Conservation (phyloP, 1,140 invertebrate genomes). For the Ceratosolen fusciceps region DNA sequence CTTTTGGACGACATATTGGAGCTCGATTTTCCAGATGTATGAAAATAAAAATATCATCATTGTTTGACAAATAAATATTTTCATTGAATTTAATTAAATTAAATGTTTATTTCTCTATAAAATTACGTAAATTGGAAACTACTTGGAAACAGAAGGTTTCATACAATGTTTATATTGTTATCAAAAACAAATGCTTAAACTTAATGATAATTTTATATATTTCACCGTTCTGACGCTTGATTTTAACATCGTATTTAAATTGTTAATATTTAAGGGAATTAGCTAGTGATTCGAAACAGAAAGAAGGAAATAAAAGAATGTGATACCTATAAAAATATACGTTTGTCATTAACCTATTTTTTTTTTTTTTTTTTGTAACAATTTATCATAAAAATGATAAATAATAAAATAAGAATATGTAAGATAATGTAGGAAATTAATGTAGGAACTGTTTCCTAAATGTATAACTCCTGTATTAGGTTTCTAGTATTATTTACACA, state of each 20-base stretch:
- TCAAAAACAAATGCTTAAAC: slow-evolving; percentile 4
- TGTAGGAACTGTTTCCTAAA: slow-evolving; percentile 4
- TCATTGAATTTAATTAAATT: too few species aligned
- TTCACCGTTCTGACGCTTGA: slow-evolving; percentile 17
- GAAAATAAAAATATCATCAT: not conserved
- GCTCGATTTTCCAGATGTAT: not conserved
- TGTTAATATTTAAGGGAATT: slow-evolving; percentile 27
- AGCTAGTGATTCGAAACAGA: slow-evolving; percentile 17
- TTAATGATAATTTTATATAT: slow-evolving; percentile 21
- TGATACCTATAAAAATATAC: slow-evolving; percentile 44
- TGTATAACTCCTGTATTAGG: slow-evolving; percentile 28
- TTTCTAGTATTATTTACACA: slow-evolving; percentile 19
- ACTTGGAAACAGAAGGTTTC: not conserved
- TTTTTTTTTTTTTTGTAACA: slow-evolving; percentile 5
- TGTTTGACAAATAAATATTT: slow-evolving; percentile 14
- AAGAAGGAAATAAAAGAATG: slow-evolving; percentile 41
- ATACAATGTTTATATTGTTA: not conserved
- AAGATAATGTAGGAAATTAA: not conserved
- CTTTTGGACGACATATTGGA: not conserved
- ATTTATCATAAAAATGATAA: not conserved
- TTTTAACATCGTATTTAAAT: slow-evolving; percentile 42
- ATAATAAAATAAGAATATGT: not conserved
- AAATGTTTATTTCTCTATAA: slow-evolving; percentile 4
- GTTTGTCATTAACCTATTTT: slow-evolving; percentile 11
- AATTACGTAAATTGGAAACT: not conserved